phyloP scores from a whole-genome alignment of 53 echinoderm and acorn worm species.

The Astropecten irregularis region DNA sequence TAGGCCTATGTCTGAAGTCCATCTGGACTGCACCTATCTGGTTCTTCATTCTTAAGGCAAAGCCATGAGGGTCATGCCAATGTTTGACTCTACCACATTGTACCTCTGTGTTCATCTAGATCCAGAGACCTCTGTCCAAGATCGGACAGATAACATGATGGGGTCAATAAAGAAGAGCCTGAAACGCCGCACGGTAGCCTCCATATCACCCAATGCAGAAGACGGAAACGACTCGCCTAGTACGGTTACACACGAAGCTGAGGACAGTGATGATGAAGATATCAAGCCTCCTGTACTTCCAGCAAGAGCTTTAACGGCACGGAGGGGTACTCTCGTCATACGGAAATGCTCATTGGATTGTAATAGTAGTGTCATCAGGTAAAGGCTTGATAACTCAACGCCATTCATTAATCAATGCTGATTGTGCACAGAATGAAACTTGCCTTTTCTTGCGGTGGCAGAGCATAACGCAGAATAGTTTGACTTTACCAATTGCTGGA shows the following conservation, averaged over 20 bases:
- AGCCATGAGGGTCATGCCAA: no score
- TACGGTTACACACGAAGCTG: slow-evolving; percentile 24
- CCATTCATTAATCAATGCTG: no score
- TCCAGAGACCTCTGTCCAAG: slow-evolving; percentile 8
- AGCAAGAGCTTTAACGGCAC: not conserved
- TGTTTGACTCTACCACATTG: no score
- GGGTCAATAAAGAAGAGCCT: slow-evolving; percentile 25
- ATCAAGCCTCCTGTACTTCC: not conserved
- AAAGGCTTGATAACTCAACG: not conserved
- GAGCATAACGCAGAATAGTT: no score
- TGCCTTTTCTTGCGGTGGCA: no score
- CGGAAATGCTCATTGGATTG: slow-evolving; percentile 61
- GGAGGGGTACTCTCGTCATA: slow-evolving; percentile 62
- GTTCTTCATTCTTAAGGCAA: no score
- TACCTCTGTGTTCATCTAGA: slow-evolving; percentile 1
- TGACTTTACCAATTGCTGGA: no score
- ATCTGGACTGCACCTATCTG: no score
- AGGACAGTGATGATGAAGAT: slow-evolving; percentile 29
- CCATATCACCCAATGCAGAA: not conserved
- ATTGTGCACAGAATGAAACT: no score
- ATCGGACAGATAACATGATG: slow-evolving; percentile 32
- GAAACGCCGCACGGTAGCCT: slow-evolving; percentile 11
- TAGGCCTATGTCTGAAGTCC: no score
- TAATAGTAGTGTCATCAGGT: slow-evolving; percentile 81
- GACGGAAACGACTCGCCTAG: not conserved